These are phyloP conservation scores for Pteromalus puparum DNA, from an alignment of 1,140 invertebrate species.

Conservation along the genomic window DNA sequence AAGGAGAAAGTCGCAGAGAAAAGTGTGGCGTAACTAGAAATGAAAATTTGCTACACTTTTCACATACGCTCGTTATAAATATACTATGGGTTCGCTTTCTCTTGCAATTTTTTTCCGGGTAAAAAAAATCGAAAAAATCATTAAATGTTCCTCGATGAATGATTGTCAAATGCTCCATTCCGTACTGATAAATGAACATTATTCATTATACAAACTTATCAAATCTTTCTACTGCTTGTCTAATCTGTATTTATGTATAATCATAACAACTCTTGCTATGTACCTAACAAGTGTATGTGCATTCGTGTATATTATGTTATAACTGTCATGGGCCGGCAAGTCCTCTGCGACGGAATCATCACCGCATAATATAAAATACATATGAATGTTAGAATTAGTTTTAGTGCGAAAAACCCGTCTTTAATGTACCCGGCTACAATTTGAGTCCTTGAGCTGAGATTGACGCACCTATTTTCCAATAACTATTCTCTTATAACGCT, in stretches of 20 bases:
- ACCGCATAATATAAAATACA: background rate
- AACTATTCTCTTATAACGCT: too few relatives aligned
- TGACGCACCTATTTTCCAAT: background rate
- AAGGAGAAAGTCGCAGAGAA: slow-evolving; percentile 3
- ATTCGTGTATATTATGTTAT: slow-evolving; percentile 68
- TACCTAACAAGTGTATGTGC: slow-evolving; percentile 73
- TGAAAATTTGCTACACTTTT: background rate
- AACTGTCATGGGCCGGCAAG: slow-evolving; percentile 58
- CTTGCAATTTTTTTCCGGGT: background rate
- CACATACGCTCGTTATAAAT: background rate
- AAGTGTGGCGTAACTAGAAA: slow-evolving; percentile 3
- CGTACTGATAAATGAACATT: background rate
- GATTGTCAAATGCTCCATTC: slow-evolving; percentile 22
- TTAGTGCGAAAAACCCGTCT: slow-evolving; percentile 51
- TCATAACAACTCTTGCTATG: slow-evolving; percentile 66
- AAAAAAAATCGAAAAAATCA: background rate
- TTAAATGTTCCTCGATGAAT: slow-evolving; percentile 22
- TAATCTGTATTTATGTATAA: slow-evolving; percentile 72
- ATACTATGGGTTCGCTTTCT: background rate
- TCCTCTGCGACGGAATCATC: slow-evolving; percentile 51
- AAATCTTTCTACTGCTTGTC: slow-evolving; percentile 64
- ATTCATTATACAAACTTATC: slow-evolving; percentile 17
- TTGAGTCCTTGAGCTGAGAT: slow-evolving; percentile 8
- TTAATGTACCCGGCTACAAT: slow-evolving; percentile 37
- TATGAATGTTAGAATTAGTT: slow-evolving; percentile 64